Evolutionary conservation across 2,797 vertebrate species (phyloP), one percentile per base, ranked within the genome.

Genomic region (Florisuga fusca): DNA sequence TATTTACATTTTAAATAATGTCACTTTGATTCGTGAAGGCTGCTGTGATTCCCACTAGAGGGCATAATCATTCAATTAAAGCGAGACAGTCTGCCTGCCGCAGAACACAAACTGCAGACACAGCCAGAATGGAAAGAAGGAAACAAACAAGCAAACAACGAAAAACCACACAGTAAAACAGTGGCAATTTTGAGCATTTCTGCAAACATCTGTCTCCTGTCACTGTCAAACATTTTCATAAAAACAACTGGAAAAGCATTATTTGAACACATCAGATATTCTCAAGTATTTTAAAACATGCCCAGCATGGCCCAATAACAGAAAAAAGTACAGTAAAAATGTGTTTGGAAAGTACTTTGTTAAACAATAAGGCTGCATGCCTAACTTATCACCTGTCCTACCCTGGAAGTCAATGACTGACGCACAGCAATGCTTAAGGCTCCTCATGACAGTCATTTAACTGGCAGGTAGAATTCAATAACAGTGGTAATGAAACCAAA

Each of bases 11-110:
- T 85, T 59, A 76, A 83, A 75, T 27, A 58, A 4, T 10, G 66
- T 31, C 20, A 55, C 31, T 79, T 19, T 9, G 90, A 50, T 18
- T 26, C 50, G 45, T 5, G 34, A 46, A 61, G 29, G 48, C 23
- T 0, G 57, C 36, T 29, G 58, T 29, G 17, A 59, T 5, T 62
- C 11, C 89, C 89, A 77, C 85, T 94, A 95, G 90, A 93, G 87
- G 90, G 94, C 90, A 82, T 2, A 93, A 57, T 8, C 61, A 88
- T 41, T 54, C 78, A 81, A 67, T 87, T 27, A 84, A 85, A 94
- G 81, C 5, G 9, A 82, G 61, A 19, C 43, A 38, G 69, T 27
- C 66, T n/a, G 29, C 59, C 76, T 64, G 34, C 7, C 64, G 68
- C 15, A 6, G 43, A 90, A 84, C 92, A 91, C 58, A 93, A 92